phyloP scores from a whole-genome alignment of 1,140 invertebrate species.

The Tachypleus tridentatus region DNA sequence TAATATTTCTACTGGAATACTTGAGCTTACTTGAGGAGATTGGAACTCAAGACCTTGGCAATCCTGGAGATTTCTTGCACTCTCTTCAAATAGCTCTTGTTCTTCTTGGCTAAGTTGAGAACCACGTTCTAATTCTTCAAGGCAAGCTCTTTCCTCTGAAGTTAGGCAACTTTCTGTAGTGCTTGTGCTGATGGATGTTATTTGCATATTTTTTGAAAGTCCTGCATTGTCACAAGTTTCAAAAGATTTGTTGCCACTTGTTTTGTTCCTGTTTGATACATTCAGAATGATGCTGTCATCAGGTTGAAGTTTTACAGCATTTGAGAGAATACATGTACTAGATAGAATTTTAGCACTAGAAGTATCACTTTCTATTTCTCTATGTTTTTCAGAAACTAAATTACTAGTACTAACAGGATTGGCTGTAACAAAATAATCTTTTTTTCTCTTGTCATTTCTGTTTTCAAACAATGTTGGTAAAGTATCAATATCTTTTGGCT shows the following conservation, averaged over 20 bases:
- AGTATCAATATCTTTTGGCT: too few species aligned
- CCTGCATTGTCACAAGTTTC: background rate
- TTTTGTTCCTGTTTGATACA: background rate
- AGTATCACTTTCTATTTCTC: too few species aligned
- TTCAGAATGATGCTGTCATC: background rate
- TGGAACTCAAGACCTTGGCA: too few species aligned
- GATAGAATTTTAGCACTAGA: background rate
- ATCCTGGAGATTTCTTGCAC: constrained; percentile 5
- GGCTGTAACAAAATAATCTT: too few species aligned
- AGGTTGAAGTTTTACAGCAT: background rate
- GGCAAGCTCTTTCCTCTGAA: constrained; percentile 8
- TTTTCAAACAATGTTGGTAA: too few species aligned
- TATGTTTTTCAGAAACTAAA: too few species aligned
- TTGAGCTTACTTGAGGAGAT: too few species aligned
- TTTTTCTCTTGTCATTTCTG: too few species aligned
- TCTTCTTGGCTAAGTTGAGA: constrained; percentile 14
- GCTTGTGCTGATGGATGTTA: background rate
- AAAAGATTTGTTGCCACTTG: background rate
- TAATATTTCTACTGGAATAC: too few species aligned
- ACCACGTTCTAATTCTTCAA: constrained; percentile 12
- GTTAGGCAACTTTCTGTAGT: background rate
- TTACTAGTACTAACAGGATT: too few species aligned
- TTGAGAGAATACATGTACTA: background rate
- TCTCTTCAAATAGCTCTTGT: constrained; percentile 14
- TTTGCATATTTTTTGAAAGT: background rate